These are phyloP conservation scores for Phocides pigmalion DNA, from an alignment of 1,140 invertebrate genomes.

Conservation along the genomic window DNA sequence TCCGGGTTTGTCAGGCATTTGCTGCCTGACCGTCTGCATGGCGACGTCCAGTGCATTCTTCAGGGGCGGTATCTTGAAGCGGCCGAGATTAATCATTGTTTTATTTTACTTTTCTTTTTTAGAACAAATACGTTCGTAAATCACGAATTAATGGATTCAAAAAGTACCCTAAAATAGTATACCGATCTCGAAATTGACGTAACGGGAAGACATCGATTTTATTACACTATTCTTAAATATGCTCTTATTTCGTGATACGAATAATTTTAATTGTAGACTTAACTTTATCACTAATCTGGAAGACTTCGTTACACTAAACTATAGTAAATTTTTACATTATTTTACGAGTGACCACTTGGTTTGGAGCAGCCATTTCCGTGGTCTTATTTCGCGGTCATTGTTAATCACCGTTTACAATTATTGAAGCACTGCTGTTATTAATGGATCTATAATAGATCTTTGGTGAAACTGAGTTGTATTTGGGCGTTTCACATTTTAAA, in stretches of 20 bases:
- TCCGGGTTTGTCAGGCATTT: constrained; percentile 88
- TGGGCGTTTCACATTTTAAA: constrained; percentile 55
- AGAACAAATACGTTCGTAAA: neutral
- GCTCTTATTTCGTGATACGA: constrained; percentile 15
- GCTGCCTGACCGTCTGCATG: constrained; percentile 90
- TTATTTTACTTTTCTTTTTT: constrained; percentile 21
- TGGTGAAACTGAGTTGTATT: constrained; percentile 38
- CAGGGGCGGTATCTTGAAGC: constrained; percentile 87
- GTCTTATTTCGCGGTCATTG: constrained; percentile 28
- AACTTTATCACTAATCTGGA: constrained; percentile 65
- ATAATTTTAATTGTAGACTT: constrained; percentile 35
- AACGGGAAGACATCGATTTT: constrained; percentile 63
- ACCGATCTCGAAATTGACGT: constrained; percentile 53
- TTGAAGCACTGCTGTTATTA: constrained; percentile 1
- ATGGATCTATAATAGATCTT: constrained; percentile 3
- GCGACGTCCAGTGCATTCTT: constrained; percentile 90
- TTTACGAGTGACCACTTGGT: constrained; percentile 42
- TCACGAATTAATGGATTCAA: constrained; percentile 1
- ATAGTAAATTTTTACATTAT: constrained; percentile 60
- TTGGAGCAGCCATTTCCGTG: constrained; percentile 43
- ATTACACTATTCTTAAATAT: constrained; percentile 32
- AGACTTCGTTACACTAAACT: constrained; percentile 77
- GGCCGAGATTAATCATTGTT: constrained; percentile 80
- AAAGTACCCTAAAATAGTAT: constrained; percentile 28
- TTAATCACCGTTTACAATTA: constrained; percentile 35